A percentile compares a stretch with the other conserved stretches of the same genome.
phyloP scores from a whole-genome alignment of 1,140 invertebrate genomes.

The Brachionus sp. region DNA sequence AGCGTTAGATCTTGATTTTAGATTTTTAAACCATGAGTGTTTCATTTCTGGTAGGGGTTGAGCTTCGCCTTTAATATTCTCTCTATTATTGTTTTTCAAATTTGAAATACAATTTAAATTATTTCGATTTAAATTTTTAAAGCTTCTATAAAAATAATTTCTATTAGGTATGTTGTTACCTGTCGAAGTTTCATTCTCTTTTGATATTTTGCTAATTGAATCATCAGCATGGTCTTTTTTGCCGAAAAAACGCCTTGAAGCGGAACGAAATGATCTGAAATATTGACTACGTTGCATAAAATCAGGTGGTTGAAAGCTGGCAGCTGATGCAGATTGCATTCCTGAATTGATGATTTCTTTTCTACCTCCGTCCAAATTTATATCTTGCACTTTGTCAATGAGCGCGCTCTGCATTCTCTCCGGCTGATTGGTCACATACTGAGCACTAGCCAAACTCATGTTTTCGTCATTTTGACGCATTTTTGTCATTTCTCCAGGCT shows the following conservation, averaged over 20 bases:
- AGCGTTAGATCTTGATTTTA: slow-evolving; percentile 15
- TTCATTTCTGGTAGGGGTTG: not conserved
- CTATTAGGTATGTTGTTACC: not conserved
- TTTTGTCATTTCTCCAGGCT: not conserved
- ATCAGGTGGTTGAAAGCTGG: slow-evolving; percentile 32
- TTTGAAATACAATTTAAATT: slow-evolving; percentile 28
- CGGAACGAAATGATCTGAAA: slow-evolving; percentile 45
- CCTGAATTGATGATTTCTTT: not conserved
- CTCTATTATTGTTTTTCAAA: not conserved
- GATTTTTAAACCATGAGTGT: not conserved
- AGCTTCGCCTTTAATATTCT: not conserved
- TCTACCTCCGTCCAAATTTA: not conserved
- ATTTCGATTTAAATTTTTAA: slow-evolving; percentile 27
- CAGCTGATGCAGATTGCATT: slow-evolving; percentile 23
- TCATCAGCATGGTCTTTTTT: slow-evolving; percentile 4
- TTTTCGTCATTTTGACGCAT: not conserved
- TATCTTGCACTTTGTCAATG: not conserved
- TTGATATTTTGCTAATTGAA: not conserved
- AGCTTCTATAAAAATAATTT: slow-evolving; percentile 41
- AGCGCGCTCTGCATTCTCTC: not conserved
- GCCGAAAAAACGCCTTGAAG: slow-evolving; percentile 35
- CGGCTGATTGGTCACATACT: slow-evolving; percentile 2
- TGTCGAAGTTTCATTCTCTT: not conserved
- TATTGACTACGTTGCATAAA: slow-evolving; percentile 18
- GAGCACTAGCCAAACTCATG: not conserved